Evolutionary conservation across 92 coral and sea anemone genomes (phyloP), one percentile per base, ranked within the genome.

Genomic region (Porites rus): DNA sequence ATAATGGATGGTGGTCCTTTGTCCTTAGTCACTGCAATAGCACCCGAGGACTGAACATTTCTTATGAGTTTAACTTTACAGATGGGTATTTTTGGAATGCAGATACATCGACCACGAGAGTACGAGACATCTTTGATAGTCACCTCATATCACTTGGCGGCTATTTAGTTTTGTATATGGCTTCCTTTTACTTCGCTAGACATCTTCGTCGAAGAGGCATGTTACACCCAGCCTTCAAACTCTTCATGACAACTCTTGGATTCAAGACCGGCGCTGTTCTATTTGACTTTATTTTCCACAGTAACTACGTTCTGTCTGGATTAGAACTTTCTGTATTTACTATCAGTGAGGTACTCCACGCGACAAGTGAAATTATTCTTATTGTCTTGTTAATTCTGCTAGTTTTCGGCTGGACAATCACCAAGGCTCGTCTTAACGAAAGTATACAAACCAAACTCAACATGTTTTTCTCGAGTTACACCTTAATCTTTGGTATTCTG

Each of bases 331-430:
- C 28, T 65, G 52, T 77, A 24, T 28, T 60, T 14, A 78, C 82
- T 2, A 54, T 69, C 1, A 86, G 90, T 13, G 85, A 78, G 3
- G 51, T 88, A 1, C 72, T 90, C 9, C 94, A 94, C 69, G 92
- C 92, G 12, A 80, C 77, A 14, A 90, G 98, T 60, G 94, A 94
- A 12, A 73, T 87, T 1, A 1, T 74, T 16, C 83, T 94, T n/a
- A 62, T 90, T 11, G 60, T 87, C 51, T 77, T 94, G 25, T 53
- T 92, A 18, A 54, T 92, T 50, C 72, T 90, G 7, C 21, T 94
- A 17, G 91, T 94, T 67, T 81, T 92, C 68, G 98, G 98, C 2
- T 94, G 86, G 92, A 92, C 94, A 3, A 78, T 94, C 2, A 90
- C 98, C 1, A 90, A 86, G 21, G 92, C 84, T 1, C 74, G 88